Evolutionary conservation across 2,113 vertebrate genomes (phyloP), one percentile per base, ranked within the genome.

Genomic region (Pleuronectes platessa): DNA sequence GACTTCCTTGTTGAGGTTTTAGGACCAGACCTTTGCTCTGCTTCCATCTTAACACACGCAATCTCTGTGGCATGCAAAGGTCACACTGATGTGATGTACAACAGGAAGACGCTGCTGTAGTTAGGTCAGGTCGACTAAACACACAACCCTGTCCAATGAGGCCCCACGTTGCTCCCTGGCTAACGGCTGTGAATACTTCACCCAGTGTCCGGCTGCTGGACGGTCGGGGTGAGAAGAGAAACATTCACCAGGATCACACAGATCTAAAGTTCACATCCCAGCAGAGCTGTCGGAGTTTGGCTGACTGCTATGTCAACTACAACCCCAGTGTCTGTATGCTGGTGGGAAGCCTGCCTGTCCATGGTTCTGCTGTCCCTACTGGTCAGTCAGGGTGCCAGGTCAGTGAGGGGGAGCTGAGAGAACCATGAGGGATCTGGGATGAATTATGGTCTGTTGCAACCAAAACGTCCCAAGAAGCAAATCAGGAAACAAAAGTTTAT

Each of bases 21-120:
- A 71, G 60, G 45, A 58, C 17, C 20, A 61, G 64, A 65, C 20
- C 40, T 45, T 76, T 69, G 82, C 23, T 68, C 58, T 24, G 61
- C 37, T 66, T 51, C 13, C 40, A 64, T 82, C 74, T 40, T 81
- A 79, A 42, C 40, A 79, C 54, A 68, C 68, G 59, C 17, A 68
- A 74, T 73, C 51, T 56, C 51, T 61, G 61, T 86, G 74, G 83
- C 88, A 92, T 87, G 72, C 62, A 58, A 71, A 74, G 78, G 70
- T 85, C 81, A 73, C 12, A 3, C 40, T 23, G 68, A 76, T n/a
- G 65, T 17, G 65, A 82, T 21, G 56, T 61, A 59, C 66, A 69
- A 85, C 81, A 85, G 77, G 54, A 74, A 84, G 31, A 66, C 5
- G 9, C 59, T 63, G 73, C 47, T 69, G 5, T 56, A 13, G 55